A percentile compares a stretch with the other conserved stretches of the same genome.
Conservation (phyloP, 2,113 vertebrate genomes). For the Cheilinus undulatus region DNA sequence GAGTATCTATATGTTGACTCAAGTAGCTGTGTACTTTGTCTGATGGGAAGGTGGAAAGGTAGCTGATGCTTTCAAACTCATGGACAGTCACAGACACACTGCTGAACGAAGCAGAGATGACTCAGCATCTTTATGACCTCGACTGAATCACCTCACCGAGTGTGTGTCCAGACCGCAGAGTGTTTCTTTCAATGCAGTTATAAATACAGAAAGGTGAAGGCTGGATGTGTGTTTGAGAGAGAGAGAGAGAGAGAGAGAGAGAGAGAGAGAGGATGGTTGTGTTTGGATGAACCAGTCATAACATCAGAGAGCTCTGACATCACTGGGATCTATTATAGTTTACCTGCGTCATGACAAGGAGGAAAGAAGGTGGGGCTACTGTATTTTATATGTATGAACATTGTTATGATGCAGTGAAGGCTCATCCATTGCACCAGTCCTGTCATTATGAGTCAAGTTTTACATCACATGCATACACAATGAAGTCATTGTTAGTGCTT, state of each 20-base stretch:
- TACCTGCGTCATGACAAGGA: not conserved
- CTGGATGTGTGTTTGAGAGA: not conserved
- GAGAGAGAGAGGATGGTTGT: not conserved
- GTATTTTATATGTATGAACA: not conserved
- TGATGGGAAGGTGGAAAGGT: too few species aligned
- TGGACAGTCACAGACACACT: conserved; percentile 3
- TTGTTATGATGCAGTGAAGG: conserved; percentile 2
- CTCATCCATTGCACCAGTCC: not conserved
- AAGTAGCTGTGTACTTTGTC: too few species aligned
- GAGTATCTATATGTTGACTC: too few species aligned
- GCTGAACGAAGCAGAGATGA: conserved; percentile 41
- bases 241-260: not conserved
- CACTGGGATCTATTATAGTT: not conserved
- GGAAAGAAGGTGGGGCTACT: not conserved
- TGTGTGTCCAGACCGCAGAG: not conserved
- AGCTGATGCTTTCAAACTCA: conserved; percentile 6
- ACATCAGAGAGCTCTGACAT: conserved; percentile 8
- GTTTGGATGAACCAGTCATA: not conserved
- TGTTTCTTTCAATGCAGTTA: not conserved
- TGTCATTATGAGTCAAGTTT: too few species aligned
- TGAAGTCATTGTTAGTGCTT: not conserved
- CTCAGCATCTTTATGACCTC: conserved; percentile 55
- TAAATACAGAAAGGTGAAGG: not conserved
- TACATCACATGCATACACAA: too few species aligned
- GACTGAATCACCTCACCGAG: not conserved